Evolutionary conservation across 2,888 invertebrate species (phyloP).

Genomic region (Penaeus monodon): DNA sequence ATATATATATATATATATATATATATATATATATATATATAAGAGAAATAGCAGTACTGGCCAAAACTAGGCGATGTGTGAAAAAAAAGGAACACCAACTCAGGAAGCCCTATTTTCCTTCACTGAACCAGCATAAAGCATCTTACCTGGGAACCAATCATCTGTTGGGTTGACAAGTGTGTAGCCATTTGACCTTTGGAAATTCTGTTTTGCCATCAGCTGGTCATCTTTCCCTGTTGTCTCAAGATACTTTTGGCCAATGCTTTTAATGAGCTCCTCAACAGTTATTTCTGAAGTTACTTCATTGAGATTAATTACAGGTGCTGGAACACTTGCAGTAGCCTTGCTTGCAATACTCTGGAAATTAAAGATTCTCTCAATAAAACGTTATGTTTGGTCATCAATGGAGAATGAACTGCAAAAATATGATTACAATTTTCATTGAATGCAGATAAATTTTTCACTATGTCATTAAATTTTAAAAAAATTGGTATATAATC

Average conservation of each 20-base stretch:
- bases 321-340: conserved; percentile 84
- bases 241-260: conserved; percentile 85
- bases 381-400: no score
- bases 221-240: conserved; percentile 77
- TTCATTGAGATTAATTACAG: conserved; percentile 86
- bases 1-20: no score
- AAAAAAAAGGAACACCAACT: no score
- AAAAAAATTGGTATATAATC: no score
- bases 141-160: conserved; percentile 85
- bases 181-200: conserved; percentile 76
- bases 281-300: conserved; percentile 80
- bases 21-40: no score
- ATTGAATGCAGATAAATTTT: no score
- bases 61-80: no score
- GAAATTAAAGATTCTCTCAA: conserved; percentile 68
- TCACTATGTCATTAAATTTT: no score
- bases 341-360: conserved; percentile 88
- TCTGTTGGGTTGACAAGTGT: conserved; percentile 88
- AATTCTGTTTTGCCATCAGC: background rate
- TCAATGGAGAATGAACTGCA: no score
- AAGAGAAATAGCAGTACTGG: no score
- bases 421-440: no score
- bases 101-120: background rate
- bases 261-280: conserved; percentile 80
- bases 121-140: conserved; percentile 58